Base-by-base conservation (phyloP, 1,140 invertebrate species). In the Sinonovacula constricta region DNA sequence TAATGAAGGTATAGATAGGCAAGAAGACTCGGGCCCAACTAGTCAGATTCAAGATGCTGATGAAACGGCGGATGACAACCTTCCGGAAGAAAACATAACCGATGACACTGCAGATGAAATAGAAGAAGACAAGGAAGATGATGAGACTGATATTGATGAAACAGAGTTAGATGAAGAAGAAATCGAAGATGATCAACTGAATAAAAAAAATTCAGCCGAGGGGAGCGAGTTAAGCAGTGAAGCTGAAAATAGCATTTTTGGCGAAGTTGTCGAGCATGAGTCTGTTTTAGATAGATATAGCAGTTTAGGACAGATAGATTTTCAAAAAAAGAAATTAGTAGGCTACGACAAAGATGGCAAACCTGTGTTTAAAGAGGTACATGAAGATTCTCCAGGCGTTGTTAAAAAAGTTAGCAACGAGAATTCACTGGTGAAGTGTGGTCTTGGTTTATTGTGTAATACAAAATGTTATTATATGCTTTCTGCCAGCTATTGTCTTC, bases 201-300 rank as follows among this genome's bases (percentile, higher is more conserved):
- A 10, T 18, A 94, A 94, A 18, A 94, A 95, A 54, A 95, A 96
- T 91, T 95, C n/a, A 12, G 28, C 36, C 3, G 18, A 1, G 1
- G 26, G 24, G 0, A 39, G 28, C 22, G 12, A 66, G 3, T 15
- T 66, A n/a, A 3, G n/a, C 0, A 28, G 26, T 59, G 33, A 7
- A n/a, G n/a, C 14, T 1, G 15, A 24, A 60, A 14, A n/a, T 14
- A 14, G 36, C 0, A 18, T 12, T 33, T 57, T 71, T 36, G 39
- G 30, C 49, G 22, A 18, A 12, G 3, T 15, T 14, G 28, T 4
- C 18, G 12, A 71, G 1, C 34, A 39, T 10, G 33, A 60, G 30
- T n/a, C 28, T 63, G 12, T 34, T 18, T 33, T n/a, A 15, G 28
- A n/a, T 59, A 3, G n/a, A 24, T 15, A 2, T 26, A 59, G 3